These are phyloP conservation scores for Epinephelus moara DNA, from an alignment of 2,113 vertebrate species.

Conservation along the genomic window DNA sequence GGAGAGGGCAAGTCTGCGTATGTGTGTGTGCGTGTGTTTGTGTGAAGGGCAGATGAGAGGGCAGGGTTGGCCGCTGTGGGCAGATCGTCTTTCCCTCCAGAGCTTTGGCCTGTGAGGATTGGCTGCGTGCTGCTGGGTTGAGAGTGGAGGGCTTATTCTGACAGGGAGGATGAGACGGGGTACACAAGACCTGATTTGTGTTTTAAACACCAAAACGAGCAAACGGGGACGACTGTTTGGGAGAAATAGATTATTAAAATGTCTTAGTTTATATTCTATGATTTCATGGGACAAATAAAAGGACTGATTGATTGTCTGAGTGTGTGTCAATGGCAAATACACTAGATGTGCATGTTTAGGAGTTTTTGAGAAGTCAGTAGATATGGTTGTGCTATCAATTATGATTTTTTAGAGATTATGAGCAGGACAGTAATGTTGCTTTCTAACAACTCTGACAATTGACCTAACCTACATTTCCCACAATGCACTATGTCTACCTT, in stretches of 20 bases:
- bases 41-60: constrained; percentile 83
- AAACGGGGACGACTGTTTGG: background rate
- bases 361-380: background rate
- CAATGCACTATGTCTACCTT: constrained; percentile 5
- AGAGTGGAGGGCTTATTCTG: constrained; percentile 42
- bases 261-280: background rate
- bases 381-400: background rate
- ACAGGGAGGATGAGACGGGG: constrained; percentile 20
- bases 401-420: background rate
- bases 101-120: constrained; percentile 71
- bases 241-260: background rate
- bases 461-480: background rate
- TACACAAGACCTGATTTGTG: constrained; percentile 24
- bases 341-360: no score
- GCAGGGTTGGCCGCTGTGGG: constrained; percentile 74
- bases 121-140: constrained; percentile 52
- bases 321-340: background rate
- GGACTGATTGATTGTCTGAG: background rate
- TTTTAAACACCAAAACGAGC: constrained; percentile 47
- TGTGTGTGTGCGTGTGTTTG: constrained; percentile 64
- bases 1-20: constrained; percentile 62
- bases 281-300: no score
- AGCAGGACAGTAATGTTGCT: background rate
- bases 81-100: constrained; percentile 83
- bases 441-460: background rate